Evolutionary conservation across 2,113 vertebrate genomes (phyloP).

Genomic region (Thoracochromis brauschi): DNA sequence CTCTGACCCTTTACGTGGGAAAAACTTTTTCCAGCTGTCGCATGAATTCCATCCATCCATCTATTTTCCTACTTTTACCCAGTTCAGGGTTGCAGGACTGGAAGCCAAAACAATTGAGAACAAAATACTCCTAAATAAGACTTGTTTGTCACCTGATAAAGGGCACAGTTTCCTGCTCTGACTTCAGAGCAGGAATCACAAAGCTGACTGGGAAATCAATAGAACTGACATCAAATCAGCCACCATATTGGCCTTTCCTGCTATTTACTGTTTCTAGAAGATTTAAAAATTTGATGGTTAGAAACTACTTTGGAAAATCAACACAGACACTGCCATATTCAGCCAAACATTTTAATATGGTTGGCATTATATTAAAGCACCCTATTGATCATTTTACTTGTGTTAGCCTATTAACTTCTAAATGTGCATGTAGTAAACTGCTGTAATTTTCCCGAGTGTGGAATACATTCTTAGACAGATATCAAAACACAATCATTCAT

Average conservation of each 20-base stretch:
- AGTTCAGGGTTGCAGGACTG: neutral
- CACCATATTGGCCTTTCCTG: neutral
- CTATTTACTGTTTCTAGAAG: neutral
- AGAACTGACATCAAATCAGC: neutral
- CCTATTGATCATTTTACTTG: neutral
- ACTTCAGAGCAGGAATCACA: neutral
- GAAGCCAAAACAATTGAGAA: constrained; percentile 15
- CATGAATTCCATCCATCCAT: neutral
- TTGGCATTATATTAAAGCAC: neutral
- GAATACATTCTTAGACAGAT: neutral
- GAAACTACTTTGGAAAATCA: neutral
- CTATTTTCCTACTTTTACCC: neutral
- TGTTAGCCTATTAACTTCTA: neutral
- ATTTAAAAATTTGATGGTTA: neutral
- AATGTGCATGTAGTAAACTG: neutral
- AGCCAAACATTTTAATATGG: neutral
- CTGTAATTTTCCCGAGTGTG: neutral
- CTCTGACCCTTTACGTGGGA: neutral
- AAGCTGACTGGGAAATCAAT: neutral
- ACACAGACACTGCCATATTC: neutral
- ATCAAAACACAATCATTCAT: neutral
- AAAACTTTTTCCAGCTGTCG: neutral
- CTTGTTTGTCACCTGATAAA: neutral
- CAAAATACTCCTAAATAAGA: neutral
- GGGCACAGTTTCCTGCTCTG: neutral